phyloP scores from a whole-genome alignment of 1,140 invertebrate genomes.

The Drosophila virilis region DNA sequence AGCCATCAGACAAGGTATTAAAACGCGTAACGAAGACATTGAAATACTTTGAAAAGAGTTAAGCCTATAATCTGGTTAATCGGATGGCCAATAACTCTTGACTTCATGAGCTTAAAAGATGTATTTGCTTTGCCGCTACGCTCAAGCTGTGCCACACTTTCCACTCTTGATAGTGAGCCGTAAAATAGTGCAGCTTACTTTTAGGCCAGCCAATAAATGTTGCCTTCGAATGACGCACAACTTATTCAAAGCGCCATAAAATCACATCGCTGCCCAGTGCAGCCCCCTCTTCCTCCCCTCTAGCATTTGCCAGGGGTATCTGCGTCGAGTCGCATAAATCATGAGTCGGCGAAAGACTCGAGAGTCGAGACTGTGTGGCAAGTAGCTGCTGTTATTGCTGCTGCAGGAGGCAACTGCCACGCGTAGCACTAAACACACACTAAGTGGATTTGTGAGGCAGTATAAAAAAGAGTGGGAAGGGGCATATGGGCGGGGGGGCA shows the following conservation, averaged over 20 bases:
- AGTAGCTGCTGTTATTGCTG: constrained; percentile 17
- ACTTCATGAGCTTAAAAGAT: background rate
- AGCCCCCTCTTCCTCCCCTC: background rate
- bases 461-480: constrained; percentile 9
- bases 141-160: constrained; percentile 12
- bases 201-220: constrained; percentile 68
- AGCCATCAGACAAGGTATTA: no score
- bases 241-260: constrained; percentile 78
- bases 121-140: background rate
- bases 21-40: background rate
- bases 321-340: constrained; percentile 62
- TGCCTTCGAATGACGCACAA: constrained; percentile 53
- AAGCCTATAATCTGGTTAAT: constrained; percentile 3
- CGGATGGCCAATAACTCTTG: constrained; percentile 1
- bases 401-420: constrained; percentile 4
- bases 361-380: background rate
- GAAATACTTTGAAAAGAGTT: background rate
- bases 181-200: constrained; percentile 57
- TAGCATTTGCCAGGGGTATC: constrained; percentile 22
- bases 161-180: constrained; percentile 1
- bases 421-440: constrained; percentile 70
- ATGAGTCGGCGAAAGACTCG: constrained; percentile 53
- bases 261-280: constrained; percentile 36
- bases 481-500: constrained; percentile 24
- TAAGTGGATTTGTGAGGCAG: constrained; percentile 75